These are phyloP conservation scores for Adrianichthys oophorus DNA, from an alignment of 2,797 vertebrate genomes.

Conservation along the genomic window DNA sequence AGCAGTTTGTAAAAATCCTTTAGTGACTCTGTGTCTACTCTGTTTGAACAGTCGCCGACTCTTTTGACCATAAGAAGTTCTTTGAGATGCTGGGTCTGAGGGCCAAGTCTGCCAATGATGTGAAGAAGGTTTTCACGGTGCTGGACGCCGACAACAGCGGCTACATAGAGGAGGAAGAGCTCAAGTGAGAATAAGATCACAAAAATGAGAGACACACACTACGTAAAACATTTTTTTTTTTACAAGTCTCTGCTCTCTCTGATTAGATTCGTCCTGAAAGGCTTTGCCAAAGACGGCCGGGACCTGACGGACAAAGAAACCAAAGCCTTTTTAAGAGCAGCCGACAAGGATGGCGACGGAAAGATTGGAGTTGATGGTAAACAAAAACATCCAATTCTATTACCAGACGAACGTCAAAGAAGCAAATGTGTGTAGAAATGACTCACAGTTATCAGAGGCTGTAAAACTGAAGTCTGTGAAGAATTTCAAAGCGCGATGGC, in stretches of 20 bases:
- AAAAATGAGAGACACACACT: not conserved
- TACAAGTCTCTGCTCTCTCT: constrained; percentile 3
- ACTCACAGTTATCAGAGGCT: too few relatives aligned
- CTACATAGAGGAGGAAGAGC: constrained; percentile 94
- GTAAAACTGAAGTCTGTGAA: too few relatives aligned
- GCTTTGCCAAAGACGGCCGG: constrained; percentile 86
- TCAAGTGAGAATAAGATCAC: constrained; percentile 81
- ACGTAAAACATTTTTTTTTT: not conserved
- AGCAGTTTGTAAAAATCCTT: too few relatives aligned
- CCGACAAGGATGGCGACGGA: constrained; percentile 95
- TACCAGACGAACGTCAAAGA: not conserved
- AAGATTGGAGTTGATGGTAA: constrained; percentile 94
- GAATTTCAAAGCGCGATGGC: too few relatives aligned
- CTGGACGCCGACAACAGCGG: constrained; percentile 93
- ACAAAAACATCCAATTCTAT: constrained; percentile 18
- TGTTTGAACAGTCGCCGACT: constrained; percentile 80
- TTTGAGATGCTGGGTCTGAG: constrained; percentile 94
- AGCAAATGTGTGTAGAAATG: too few relatives aligned
- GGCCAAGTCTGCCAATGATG: constrained; percentile 81
- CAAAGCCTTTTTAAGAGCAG: constrained; percentile 87
- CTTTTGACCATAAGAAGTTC: constrained; percentile 94
- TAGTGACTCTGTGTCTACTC: constrained; percentile 4
- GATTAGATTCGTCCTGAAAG: constrained; percentile 86
- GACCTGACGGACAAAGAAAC: constrained; percentile 91
- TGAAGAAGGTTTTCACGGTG: constrained; percentile 90